Base-by-base conservation (phyloP, 1,140 invertebrate genomes). In the Bombus confusus region DNA sequence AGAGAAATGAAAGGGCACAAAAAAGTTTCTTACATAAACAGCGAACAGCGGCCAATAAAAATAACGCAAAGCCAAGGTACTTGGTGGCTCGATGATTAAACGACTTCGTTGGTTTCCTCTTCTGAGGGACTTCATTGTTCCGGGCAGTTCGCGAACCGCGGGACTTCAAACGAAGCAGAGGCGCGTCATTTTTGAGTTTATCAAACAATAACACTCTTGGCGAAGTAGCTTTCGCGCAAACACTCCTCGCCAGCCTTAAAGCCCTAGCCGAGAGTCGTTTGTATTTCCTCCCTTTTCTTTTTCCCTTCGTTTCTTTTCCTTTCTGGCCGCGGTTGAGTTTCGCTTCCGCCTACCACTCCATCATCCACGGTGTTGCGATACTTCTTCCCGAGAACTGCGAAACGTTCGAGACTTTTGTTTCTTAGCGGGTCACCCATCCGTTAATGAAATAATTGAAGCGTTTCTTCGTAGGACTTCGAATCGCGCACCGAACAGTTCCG, bases 161-260 rank as follows among this genome's bases (percentile, higher is more conserved):
- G 25, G 25, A 47, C 72, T 82, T 66, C 41, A 68, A 68, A 83
- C 80, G 80, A 28, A 28, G 5, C 43, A 69, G 25, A 59, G 25
- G 68, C 47, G 66, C 43, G 66, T 72, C 79, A 83, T 78, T 78
- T 78, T 68, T 66, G 37, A 84, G 82, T 84, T 84, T 84, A 84
- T 84, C 74, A 76, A 84, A 84, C 75, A 84, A 78, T 78, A 84
- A 77, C 82, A 52, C 64, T 71, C 39, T 3, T n/a, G 62, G 64
- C 47, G 75, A 78, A 78, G 82, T 84, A 84, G 74, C 82, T 71
- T 84, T 77, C 74, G 74, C 9, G 82, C 82, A 84, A 84, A 78
- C 75, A 84, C 82, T 85, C 77, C 77, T 73, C 41, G 39, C 66
- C 13, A 57, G n/a, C 34, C 59, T 41, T 39, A 41, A 43, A 39